Percentiles rank a stretch among this genome's conserved stretches.
phyloP scores from a whole-genome alignment of 2,888 invertebrate species.

The Acronicta psi region DNA sequence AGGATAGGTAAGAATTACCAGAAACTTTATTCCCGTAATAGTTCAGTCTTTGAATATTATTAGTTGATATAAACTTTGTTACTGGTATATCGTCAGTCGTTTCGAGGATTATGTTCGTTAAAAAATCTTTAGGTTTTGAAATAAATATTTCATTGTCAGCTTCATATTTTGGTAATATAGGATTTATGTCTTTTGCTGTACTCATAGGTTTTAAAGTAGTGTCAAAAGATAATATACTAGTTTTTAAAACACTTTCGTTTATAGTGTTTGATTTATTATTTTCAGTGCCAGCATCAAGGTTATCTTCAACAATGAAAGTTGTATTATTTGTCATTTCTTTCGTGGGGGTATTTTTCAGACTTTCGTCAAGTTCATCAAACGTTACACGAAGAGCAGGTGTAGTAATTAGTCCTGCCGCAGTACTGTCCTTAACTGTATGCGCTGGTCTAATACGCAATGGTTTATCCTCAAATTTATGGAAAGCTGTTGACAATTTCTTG shows the following conservation, averaged over 20 bases:
- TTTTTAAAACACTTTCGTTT: not conserved
- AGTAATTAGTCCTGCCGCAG: not conserved
- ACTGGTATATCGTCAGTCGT: not conserved
- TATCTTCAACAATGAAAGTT: not conserved
- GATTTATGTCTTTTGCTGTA: no score
- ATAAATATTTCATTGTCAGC: not conserved
- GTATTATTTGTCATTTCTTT: not conserved
- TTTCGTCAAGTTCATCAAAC: not conserved
- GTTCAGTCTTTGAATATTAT: not conserved
- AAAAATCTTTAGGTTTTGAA: not conserved
- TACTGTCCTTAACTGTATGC: not conserved
- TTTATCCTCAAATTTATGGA: not conserved
- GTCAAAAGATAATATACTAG: not conserved
- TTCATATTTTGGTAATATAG: not conserved
- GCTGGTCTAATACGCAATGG: not conserved
- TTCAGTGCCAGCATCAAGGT: not conserved
- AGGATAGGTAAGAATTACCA: not conserved
- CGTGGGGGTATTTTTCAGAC: not conserved
- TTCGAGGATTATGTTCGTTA: not conserved
- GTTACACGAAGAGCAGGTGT: not conserved
- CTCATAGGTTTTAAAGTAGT: not conserved
- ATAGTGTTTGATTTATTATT: not conserved
- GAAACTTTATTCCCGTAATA: not conserved
- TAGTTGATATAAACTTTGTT: not conserved
- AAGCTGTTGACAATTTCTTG: not conserved